These are phyloP conservation scores for Pseudomyrmex concolor DNA, from an alignment of 1,140 invertebrate genomes.

Conservation along the genomic window DNA sequence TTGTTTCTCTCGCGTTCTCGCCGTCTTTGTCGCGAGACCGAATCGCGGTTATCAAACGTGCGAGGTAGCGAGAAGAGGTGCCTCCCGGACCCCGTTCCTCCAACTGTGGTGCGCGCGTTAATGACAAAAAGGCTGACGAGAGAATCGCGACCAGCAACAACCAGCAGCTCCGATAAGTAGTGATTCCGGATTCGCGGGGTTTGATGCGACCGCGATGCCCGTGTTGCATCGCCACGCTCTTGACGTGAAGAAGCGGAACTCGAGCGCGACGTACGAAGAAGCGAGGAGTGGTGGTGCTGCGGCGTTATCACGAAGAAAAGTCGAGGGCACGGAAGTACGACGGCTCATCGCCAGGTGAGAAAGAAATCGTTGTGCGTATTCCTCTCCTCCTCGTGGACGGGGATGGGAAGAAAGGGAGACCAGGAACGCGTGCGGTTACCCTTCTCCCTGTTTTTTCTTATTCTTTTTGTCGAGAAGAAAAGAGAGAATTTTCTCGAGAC, in stretches of 20 bases:
- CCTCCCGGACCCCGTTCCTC: neutral
- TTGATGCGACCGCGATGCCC: conserved; percentile 78
- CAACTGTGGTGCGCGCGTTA: neutral
- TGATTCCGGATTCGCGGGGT: conserved; percentile 46
- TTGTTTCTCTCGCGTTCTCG: conserved; percentile 23
- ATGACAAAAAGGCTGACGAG: conserved; percentile 49
- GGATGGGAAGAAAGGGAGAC: too few relatives aligned
- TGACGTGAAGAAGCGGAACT: conserved; percentile 68
- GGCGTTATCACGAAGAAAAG: conserved; percentile 9
- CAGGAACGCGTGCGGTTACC: neutral
- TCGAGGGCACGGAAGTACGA: conserved; percentile 52
- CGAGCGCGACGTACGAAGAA: conserved; percentile 56
- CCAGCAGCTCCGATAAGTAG: conserved; percentile 51
- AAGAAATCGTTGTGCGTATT: neutral
- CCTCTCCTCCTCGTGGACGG: neutral
- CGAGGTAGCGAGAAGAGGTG: conserved; percentile 4
- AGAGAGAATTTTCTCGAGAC: neutral
- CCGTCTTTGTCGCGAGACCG: neutral
- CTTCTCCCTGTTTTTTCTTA: neutral
- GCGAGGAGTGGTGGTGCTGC: neutral
- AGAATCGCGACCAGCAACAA: neutral
- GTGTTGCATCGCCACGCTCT: conserved; percentile 75
- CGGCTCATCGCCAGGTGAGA: conserved; percentile 66
- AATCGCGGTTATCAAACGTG: conserved; percentile 18
- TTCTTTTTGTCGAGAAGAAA: neutral